A percentile compares a stretch with the other conserved stretches of the same genome.
These are phyloP conservation scores for Stenolophus ochropezus DNA, from an alignment of 2,888 invertebrate genomes.

Conservation along the genomic window DNA sequence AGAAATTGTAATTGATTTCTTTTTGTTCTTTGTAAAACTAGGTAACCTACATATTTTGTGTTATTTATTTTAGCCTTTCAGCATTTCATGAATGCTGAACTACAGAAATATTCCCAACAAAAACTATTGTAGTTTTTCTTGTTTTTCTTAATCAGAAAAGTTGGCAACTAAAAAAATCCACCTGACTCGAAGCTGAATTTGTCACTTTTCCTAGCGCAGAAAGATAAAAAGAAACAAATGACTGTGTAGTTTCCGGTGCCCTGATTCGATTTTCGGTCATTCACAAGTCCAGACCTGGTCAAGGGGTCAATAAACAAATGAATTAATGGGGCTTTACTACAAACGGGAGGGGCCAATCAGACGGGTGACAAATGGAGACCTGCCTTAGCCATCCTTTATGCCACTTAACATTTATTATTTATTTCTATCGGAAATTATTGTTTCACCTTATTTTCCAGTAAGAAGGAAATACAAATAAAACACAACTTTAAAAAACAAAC, in stretches of 20 bases:
- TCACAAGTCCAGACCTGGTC: constrained; percentile 1
- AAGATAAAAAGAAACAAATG: constrained; percentile 28
- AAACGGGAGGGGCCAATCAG: constrained; percentile 9
- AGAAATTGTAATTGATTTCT: no score
- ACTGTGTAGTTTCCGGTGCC: constrained; percentile 9
- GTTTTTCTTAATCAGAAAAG: not conserved
- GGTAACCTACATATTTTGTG: no score
- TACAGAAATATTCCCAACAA: not conserved
- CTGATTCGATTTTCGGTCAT: constrained; percentile 37
- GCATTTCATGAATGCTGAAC: not conserved
- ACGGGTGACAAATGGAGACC: constrained; percentile 14
- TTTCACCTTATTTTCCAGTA: not conserved
- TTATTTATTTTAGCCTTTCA: not conserved
- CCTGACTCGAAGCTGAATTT: not conserved
- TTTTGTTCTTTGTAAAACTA: no score
- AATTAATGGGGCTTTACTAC: constrained; percentile 22
- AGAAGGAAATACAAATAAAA: no score
- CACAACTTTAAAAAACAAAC: no score
- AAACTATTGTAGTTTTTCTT: not conserved
- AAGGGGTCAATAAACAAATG: constrained; percentile 36
- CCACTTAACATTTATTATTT: constrained; percentile 16
- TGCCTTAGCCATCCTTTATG: constrained; percentile 12
- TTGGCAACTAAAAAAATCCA: not conserved
- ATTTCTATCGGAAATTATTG: not conserved
- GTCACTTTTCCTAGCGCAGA: not conserved